Base-by-base conservation (phyloP, 92 coral and sea anemone genomes). In the Porites rus region DNA sequence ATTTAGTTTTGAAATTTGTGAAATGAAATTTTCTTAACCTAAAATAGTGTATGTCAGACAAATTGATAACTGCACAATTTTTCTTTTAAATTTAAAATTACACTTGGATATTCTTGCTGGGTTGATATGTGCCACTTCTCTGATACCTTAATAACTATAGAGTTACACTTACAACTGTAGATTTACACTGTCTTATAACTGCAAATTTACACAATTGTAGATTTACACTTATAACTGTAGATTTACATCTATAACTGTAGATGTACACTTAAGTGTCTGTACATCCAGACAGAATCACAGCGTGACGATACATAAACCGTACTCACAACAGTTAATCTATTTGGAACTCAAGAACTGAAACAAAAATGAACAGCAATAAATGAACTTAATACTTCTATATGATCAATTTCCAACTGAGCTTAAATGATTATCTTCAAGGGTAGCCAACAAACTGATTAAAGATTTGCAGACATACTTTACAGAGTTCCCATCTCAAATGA, bases 401-500 rank as follows among this genome's bases (percentile, higher is more conserved):
- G 59, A 53, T 1, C 13, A 53, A 53, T 53, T 53, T 4, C 13
- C 59, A 53, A 53, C 59, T 53, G 13, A 53, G 59, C 13, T 8
- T 7, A 53, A 53, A 53, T 8, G 59, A 8, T 7, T 8, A 53
- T 8, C 59, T 53, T 53, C 13, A 53, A 53, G 10, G 10, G 59
- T 53, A 12, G 59, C 7, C 59, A 53, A 53, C 10, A 53, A 53
- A 53, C 59, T 53, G 13, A 53, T 12, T 53, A 53, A 53, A 28
- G 31, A 28, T 28, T 28, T 28, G 4, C 13, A 53, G 13, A 53
- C 59, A 53, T 53, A 53, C 10, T 53, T 31, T 69, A 69, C 74
- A 69, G 74, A 25, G 74, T 7, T 69, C 74, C 74, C 94, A 88
- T 87, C 67, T 84, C 94, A 84, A 82, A 91, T 50, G 91, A 78